A percentile compares a stretch with the other conserved stretches of the same genome.
Conservation (phyloP, 2,888 invertebrate species). For the Aradus depressus region DNA sequence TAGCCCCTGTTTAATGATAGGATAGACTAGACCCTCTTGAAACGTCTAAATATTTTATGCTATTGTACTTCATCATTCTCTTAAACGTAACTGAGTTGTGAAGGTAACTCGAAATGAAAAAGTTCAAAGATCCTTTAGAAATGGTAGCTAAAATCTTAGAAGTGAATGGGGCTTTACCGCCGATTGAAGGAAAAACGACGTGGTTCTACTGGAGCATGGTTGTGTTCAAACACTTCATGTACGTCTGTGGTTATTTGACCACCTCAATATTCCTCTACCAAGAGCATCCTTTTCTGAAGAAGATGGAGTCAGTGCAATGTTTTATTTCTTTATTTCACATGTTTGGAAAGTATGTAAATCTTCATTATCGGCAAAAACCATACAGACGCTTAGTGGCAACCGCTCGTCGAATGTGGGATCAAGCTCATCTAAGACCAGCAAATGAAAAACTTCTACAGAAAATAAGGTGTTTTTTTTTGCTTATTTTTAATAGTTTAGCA, state of each 20-base stretch:
- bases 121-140: no score
- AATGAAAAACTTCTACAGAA: background rate
- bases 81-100: no score
- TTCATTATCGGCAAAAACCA: constrained; percentile 5
- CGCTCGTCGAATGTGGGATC: constrained; percentile 1
- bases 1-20: no score
- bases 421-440: background rate
- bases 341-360: constrained; percentile 3
- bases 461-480: no score
- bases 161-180: no score
- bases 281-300: constrained; percentile 6
- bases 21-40: no score
- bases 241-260: background rate
- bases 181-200: no score
- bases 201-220: background rate
- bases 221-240: background rate
- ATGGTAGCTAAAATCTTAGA: no score
- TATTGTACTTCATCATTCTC: no score
- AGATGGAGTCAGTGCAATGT: constrained; percentile 11
- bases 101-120: no score
- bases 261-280: background rate
- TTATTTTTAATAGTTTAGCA: no score
- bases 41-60: no score
- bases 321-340: constrained; percentile 3
- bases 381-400: constrained; percentile 1